A percentile compares a stretch with the other conserved stretches of the same genome.
These are phyloP conservation scores for Drosophila colorata DNA, from an alignment of 2,888 invertebrate species.

Conservation along the genomic window DNA sequence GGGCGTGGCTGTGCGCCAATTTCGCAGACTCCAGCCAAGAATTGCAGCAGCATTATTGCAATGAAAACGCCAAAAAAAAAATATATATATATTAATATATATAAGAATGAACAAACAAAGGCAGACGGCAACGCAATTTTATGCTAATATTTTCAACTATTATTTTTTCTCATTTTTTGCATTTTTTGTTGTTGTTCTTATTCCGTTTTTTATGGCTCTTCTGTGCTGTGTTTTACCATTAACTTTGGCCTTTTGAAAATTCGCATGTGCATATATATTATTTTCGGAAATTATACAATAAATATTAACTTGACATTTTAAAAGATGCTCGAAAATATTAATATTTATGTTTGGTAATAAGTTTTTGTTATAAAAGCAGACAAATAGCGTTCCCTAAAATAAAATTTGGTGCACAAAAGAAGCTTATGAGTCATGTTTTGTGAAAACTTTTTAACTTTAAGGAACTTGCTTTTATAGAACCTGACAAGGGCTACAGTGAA, in stretches of 20 bases:
- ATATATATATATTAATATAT: neutral
- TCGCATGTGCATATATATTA: slow-evolving; percentile 30
- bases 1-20: slow-evolving; percentile 58
- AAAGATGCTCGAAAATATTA: neutral
- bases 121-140: slow-evolving; percentile 31
- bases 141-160: slow-evolving; percentile 55
- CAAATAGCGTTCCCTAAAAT: neutral
- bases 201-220: neutral
- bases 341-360: neutral
- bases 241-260: slow-evolving; percentile 22
- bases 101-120: too few species aligned
- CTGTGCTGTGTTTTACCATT: slow-evolving; percentile 16
- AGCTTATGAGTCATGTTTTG: neutral
- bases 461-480: neutral
- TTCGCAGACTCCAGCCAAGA: slow-evolving; percentile 37
- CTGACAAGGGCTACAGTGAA: neutral
- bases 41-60: slow-evolving; percentile 18
- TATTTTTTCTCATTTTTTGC: slow-evolving; percentile 15
- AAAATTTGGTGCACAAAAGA: neutral
- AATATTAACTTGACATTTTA: slow-evolving; percentile 12
- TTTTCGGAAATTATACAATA: slow-evolving; percentile 17
- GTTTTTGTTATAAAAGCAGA: neutral
- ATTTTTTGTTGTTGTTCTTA: neutral
- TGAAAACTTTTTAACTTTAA: too few species aligned
- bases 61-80: neutral